These are phyloP conservation scores for Pyrocephalus nanus DNA, from an alignment of 2,797 vertebrate species.

Conservation along the genomic window DNA sequence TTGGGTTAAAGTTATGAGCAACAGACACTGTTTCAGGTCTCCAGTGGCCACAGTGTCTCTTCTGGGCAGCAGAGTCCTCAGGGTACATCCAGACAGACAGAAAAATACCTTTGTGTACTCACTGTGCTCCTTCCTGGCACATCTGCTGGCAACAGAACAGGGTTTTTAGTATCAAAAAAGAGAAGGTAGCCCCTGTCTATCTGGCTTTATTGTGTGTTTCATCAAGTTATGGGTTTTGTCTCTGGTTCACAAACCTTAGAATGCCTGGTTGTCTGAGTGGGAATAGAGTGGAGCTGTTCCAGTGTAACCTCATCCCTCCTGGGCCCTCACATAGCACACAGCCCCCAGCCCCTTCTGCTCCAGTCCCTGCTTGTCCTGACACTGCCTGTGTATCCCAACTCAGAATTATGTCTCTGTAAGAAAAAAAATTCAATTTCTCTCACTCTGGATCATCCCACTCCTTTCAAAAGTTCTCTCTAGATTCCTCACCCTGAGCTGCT, in stretches of 20 bases:
- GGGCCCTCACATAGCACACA: rapidly evolving
- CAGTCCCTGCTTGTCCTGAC: not conserved
- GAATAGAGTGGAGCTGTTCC: not conserved
- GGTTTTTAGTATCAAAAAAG: not conserved
- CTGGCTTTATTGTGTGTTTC: not conserved
- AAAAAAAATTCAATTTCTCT: not conserved
- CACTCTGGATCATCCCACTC: not conserved
- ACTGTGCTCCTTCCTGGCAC: not conserved
- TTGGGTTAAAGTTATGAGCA: not conserved
- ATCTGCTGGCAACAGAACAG: not conserved
- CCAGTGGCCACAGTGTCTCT: rapidly evolving
- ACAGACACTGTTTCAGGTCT: not conserved
- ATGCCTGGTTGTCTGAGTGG: not conserved
- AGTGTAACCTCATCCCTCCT: not conserved
- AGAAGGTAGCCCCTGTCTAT: not conserved
- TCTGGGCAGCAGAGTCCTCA: not conserved
- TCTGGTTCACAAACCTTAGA: not conserved
- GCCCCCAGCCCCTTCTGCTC: not conserved
- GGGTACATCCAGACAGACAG: not conserved
- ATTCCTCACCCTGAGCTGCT: not conserved
- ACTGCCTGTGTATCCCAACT: not conserved
- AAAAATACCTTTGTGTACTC: not conserved
- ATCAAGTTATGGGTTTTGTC: too few relatives aligned
- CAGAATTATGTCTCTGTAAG: not conserved
- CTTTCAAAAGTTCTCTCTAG: not conserved